These are phyloP conservation scores for Gallinago stenura DNA, from an alignment of 2,797 vertebrate genomes.

Conservation along the genomic window DNA sequence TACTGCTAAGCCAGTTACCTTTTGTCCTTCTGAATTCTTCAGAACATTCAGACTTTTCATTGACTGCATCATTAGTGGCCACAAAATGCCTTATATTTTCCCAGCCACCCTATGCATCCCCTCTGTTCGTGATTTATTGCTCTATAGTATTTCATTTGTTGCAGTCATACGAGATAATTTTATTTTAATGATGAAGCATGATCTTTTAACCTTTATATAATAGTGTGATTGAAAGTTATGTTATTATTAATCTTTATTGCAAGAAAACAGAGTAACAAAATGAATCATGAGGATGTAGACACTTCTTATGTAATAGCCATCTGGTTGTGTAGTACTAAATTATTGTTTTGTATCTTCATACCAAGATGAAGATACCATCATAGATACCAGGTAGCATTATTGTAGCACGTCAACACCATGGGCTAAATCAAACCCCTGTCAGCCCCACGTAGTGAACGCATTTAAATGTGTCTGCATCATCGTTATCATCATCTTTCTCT, in stretches of 20 bases:
- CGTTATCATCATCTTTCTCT: not conserved
- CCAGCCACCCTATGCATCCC: not conserved
- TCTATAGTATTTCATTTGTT: not conserved
- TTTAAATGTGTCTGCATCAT: not conserved
- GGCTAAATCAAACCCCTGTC: slow-evolving; percentile 6
- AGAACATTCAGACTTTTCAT: not conserved
- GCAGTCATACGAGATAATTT: not conserved
- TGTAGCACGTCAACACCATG: not conserved
- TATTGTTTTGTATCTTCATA: slow-evolving; percentile 36
- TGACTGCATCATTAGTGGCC: not conserved
- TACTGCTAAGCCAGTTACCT: not conserved
- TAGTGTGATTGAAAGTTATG: slow-evolving; percentile 20
- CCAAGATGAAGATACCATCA: not conserved
- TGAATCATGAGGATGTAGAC: slow-evolving; percentile 63
- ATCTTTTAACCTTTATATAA: slow-evolving; percentile 48
- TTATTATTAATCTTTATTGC: slow-evolving; percentile 63
- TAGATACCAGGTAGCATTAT: not conserved
- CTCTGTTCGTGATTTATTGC: not conserved
- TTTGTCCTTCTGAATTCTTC: not conserved
- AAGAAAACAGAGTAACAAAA: slow-evolving; percentile 36
- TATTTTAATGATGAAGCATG: not conserved
- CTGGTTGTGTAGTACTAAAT: slow-evolving; percentile 52
- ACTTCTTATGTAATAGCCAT: slow-evolving; percentile 63
- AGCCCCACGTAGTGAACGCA: not conserved
- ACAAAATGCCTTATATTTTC: not conserved